A percentile compares a stretch with the other conserved stretches of the same genome.
phyloP scores from a whole-genome alignment of 2,113 vertebrate genomes.

The Copsychus sechellarum region DNA sequence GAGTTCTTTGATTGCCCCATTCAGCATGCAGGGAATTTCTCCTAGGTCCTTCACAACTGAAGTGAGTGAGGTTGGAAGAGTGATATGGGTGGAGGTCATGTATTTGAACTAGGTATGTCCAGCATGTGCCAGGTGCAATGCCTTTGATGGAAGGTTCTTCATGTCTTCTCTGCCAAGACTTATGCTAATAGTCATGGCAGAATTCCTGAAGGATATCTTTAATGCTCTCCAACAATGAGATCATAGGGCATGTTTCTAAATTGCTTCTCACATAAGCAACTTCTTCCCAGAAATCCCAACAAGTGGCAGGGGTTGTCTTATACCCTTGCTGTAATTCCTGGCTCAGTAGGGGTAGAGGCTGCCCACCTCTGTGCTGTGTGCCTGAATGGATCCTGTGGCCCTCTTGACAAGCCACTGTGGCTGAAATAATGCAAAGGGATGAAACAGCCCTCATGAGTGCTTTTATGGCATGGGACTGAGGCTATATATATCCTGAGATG shows the following conservation, averaged over 20 bases:
- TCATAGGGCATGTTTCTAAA: not conserved
- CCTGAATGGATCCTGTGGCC: not conserved
- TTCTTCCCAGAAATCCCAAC: not conserved
- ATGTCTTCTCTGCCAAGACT: not conserved
- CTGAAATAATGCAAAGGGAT: conserved; percentile 3
- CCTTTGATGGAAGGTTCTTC: not conserved
- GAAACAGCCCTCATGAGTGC: not conserved
- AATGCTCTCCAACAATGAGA: not conserved
- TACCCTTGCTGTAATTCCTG: not conserved
- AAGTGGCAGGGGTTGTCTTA: not conserved
- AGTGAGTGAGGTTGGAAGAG: not conserved
- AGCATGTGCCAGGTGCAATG: not conserved
- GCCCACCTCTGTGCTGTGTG: not conserved
- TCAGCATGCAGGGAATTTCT: not conserved
- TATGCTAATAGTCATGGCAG: not conserved
- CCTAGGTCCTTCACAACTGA: not conserved
- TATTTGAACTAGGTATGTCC: not conserved
- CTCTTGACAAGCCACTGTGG: not conserved
- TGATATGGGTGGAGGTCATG: not conserved
- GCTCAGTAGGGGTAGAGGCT: not conserved
- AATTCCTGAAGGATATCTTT: not conserved
- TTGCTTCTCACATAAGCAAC: not conserved
- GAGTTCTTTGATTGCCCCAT: not conserved
- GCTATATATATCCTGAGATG: not conserved
- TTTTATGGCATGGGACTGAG: not conserved